Base-by-base conservation (phyloP, 2,888 invertebrate genomes). In the Sinhomidia bicolor region DNA sequence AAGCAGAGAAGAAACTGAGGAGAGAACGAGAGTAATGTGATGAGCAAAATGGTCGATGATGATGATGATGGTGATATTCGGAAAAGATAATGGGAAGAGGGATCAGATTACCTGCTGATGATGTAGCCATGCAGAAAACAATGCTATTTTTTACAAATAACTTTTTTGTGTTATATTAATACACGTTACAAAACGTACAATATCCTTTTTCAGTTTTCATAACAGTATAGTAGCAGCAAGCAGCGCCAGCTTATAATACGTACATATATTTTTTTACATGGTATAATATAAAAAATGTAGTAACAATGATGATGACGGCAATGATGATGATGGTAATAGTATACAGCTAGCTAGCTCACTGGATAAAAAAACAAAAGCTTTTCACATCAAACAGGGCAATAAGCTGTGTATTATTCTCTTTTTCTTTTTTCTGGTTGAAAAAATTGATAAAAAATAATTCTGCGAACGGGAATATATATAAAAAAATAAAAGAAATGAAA, bases 101-200 rank as follows among this genome's bases (percentile, higher is more conserved):
- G 71, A 71, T 71, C 71, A 44, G 71, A 71, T 71, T 71, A 71
- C 71, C n/a, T n/a, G n/a, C n/a, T n/a, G n/a, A n/a, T n/a, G n/a
- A n/a, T n/a, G n/a, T n/a, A n/a, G n/a, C n/a, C n/a, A n/a, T n/a
- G n/a, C n/a, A n/a, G n/a, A n/a, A n/a, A n/a, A n/a, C n/a, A n/a
- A n/a, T n/a, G n/a, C n/a, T n/a, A n/a, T n/a, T n/a, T n/a, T n/a
- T n/a, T n/a, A n/a, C n/a, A n/a, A n/a, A n/a, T n/a, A n/a, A n/a
- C n/a, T n/a, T n/a, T n/a, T n/a, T n/a, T n/a, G n/a, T 60, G 12
- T 1, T 2, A 17, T n/a, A 51, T 51, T n/a, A 47, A 6, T 12
- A 17, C 4, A n/a, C 1, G n/a, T n/a, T n/a, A n/a, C n/a, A n/a
- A n/a, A n/a, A n/a, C n/a, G n/a, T n/a, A n/a, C n/a, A n/a, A 17